Conservation (phyloP, 1,140 invertebrate species). For the Aricia agestis region DNA sequence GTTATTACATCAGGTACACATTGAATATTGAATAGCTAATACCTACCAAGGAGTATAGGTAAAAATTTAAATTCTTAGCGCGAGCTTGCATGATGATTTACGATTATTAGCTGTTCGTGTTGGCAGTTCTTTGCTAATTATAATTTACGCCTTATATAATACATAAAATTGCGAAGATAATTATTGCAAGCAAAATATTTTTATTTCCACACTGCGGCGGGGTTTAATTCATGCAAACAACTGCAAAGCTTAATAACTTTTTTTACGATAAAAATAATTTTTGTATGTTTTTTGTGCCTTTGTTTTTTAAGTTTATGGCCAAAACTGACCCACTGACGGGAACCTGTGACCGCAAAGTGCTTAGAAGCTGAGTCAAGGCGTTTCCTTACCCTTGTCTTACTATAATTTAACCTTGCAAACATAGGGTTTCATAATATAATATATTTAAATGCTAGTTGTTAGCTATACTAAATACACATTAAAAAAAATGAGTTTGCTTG, state of each 20-base stretch:
- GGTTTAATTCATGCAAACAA: background rate
- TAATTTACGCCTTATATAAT: background rate
- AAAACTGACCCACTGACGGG: background rate
- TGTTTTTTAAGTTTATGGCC: background rate
- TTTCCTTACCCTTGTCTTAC: background rate
- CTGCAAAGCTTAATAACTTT: background rate
- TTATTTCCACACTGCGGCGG: background rate
- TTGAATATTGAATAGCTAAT: background rate
- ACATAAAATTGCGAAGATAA: constrained; percentile 2
- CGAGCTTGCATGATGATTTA: constrained; percentile 8
- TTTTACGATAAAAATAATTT: background rate
- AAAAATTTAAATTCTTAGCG: constrained; percentile 10
- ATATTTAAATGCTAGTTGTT: no score
- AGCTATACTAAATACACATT: no score
- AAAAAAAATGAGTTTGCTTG: no score
- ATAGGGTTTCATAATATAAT: no score
- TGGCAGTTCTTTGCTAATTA: constrained; percentile 2
- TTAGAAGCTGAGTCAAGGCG: background rate
- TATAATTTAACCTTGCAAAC: no score
- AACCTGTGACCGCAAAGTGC: background rate
- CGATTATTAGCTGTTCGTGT: constrained; percentile 2
- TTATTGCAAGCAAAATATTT: background rate
- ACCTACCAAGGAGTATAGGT: background rate
- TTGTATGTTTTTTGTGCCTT: background rate
- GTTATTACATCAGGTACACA: background rate